These are phyloP conservation scores for Musca domestica DNA, from an alignment of 1,140 invertebrate genomes.

Conservation along the genomic window DNA sequence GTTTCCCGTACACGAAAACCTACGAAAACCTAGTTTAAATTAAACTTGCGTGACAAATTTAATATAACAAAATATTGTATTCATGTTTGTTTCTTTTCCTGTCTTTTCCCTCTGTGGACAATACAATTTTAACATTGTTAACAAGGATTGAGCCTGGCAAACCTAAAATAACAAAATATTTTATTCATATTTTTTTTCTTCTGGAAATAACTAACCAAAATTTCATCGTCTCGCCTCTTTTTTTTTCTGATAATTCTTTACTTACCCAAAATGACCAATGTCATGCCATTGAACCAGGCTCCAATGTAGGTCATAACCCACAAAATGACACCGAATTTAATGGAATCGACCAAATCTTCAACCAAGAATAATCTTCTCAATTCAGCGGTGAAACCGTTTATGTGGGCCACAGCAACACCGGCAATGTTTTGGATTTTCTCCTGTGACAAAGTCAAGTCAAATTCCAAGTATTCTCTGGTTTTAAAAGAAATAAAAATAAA, in stretches of 20 bases:
- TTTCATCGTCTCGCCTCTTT: too few species aligned
- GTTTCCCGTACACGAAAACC: too few species aligned
- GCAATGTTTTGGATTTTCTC: conserved; percentile 86
- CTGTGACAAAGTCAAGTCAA: conserved; percentile 79
- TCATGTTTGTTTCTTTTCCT: too few species aligned
- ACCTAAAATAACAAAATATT: too few species aligned
- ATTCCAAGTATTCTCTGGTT: conserved; percentile 78
- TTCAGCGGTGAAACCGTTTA: conserved; percentile 76
- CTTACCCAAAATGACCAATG: conserved; percentile 88
- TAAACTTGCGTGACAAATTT: too few species aligned
- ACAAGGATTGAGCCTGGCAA: too few species aligned
- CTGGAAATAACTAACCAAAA: neutral
- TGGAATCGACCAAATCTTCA: conserved; percentile 93
- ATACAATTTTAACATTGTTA: too few species aligned
- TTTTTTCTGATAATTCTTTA: conserved; percentile 20
- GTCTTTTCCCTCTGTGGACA: too few species aligned
- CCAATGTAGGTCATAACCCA: conserved; percentile 96
- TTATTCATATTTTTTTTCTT: too few species aligned
- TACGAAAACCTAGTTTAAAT: too few species aligned
- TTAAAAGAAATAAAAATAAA: conserved; percentile 31
- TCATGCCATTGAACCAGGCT: conserved; percentile 97
- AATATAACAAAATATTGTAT: too few species aligned
- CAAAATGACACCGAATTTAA: conserved; percentile 88
- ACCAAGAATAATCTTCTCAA: conserved; percentile 91
- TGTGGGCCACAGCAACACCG: conserved; percentile 77